phyloP scores from a whole-genome alignment of 2,888 invertebrate species.

The Amphipoea lucens region DNA sequence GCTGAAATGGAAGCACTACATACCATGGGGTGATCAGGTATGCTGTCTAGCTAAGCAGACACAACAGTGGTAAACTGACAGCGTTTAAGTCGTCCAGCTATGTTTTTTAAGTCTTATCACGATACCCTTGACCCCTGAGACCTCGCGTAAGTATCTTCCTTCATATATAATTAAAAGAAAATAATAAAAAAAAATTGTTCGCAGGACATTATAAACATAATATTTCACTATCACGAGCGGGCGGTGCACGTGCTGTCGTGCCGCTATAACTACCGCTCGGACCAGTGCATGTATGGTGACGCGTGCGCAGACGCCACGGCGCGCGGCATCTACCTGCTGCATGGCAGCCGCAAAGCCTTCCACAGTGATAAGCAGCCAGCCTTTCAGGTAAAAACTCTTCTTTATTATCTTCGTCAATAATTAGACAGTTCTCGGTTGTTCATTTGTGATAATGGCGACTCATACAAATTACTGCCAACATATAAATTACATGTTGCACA shows the following conservation, averaged over 20 bases:
- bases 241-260: constrained; percentile 95
- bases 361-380: constrained; percentile 96
- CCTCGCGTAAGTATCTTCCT: neutral
- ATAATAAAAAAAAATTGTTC: neutral
- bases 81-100: neutral
- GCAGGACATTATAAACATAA: constrained; percentile 98
- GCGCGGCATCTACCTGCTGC: constrained; percentile 95
- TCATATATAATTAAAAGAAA: neutral
- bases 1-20: constrained; percentile 95
- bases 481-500: constrained; percentile 5
- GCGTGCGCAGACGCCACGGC: constrained; percentile 94
- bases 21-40: constrained; percentile 99
- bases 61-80: neutral
- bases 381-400: constrained; percentile 90
- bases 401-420: neutral
- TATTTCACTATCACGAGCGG: constrained; percentile 95
- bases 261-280: constrained; percentile 97
- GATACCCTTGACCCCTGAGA: neutral
- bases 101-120: neutral
- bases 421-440: neutral
- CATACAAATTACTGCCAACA: neutral
- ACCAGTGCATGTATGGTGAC: constrained; percentile 98
- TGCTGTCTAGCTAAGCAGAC: neutral
- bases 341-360: constrained; percentile 96
- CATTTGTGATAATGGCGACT: neutral